These are phyloP conservation scores for Callithrix jacchus DNA, from an alignment of 2,113 vertebrate species.

Conservation along the genomic window DNA sequence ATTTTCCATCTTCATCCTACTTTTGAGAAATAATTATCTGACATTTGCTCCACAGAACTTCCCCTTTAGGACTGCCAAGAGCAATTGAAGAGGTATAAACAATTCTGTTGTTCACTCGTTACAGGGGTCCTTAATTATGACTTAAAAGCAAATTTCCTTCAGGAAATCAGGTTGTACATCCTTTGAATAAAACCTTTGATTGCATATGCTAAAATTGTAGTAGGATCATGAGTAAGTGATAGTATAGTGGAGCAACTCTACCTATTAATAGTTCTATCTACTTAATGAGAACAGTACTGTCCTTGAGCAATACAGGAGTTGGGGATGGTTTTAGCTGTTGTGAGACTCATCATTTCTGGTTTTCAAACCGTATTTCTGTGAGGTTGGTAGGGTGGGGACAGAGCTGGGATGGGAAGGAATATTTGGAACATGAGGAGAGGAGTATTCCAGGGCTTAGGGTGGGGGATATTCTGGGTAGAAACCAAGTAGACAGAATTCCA, in stretches of 20 bases:
- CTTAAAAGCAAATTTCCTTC: constrained; percentile 65
- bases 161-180: constrained; percentile 62
- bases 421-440: not conserved
- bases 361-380: constrained; percentile 24
- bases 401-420: not conserved
- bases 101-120: constrained; percentile 68
- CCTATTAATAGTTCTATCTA: not conserved
- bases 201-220: constrained; percentile 44
- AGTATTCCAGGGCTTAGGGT: not conserved
- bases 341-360: not conserved
- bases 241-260: not conserved
- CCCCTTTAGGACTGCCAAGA: constrained; percentile 60
- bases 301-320: not conserved
- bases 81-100: constrained; percentile 60
- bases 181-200: constrained; percentile 63
- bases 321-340: not conserved
- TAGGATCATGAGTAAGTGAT: constrained; percentile 57
- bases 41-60: constrained; percentile 51
- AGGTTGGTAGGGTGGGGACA: not conserved
- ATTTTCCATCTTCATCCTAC: constrained; percentile 6
- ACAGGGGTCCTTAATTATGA: constrained; percentile 65
- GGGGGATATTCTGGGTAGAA: not conserved
- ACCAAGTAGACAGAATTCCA: not conserved
- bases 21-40: constrained; percentile 55
- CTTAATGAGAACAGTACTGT: constrained; percentile 18